These are phyloP conservation scores for Illadopsis cleaveri DNA, from an alignment of 2,113 vertebrate species.

Conservation along the genomic window DNA sequence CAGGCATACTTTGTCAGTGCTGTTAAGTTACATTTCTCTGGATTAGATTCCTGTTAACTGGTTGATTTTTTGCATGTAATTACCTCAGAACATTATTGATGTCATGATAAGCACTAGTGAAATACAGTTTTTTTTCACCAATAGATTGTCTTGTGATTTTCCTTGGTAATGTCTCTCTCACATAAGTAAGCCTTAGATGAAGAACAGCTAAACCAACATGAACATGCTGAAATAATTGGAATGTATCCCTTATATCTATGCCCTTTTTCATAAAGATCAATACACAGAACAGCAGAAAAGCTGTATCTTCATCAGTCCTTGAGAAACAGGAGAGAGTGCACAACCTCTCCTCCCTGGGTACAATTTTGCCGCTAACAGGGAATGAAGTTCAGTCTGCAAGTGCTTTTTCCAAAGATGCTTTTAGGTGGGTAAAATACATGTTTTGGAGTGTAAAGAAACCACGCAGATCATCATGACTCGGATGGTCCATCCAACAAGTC, in stretches of 20 bases:
- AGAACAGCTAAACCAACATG: background rate
- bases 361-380: background rate
- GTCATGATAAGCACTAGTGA: slow-evolving; percentile 32
- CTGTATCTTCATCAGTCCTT: background rate
- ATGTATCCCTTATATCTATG: background rate
- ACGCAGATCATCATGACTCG: background rate
- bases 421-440: background rate
- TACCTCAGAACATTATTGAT: slow-evolving; percentile 58
- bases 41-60: slow-evolving; percentile 56
- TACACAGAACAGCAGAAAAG: background rate
- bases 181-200: background rate
- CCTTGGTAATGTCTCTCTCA: background rate
- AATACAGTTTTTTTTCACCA: slow-evolving; percentile 52
- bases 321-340: background rate
- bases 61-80: slow-evolving; percentile 64
- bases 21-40: slow-evolving; percentile 56
- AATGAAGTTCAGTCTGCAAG: background rate
- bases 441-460: background rate
- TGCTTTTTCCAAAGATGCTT: background rate
- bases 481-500: background rate
- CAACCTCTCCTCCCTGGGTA: background rate
- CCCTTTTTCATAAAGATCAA: background rate
- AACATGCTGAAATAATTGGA: background rate
- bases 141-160: slow-evolving; percentile 25
- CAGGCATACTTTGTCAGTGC: slow-evolving; percentile 8